Base-by-base conservation (phyloP, 2,797 vertebrate genomes). In the Ptychobarbus kaznakovi region DNA sequence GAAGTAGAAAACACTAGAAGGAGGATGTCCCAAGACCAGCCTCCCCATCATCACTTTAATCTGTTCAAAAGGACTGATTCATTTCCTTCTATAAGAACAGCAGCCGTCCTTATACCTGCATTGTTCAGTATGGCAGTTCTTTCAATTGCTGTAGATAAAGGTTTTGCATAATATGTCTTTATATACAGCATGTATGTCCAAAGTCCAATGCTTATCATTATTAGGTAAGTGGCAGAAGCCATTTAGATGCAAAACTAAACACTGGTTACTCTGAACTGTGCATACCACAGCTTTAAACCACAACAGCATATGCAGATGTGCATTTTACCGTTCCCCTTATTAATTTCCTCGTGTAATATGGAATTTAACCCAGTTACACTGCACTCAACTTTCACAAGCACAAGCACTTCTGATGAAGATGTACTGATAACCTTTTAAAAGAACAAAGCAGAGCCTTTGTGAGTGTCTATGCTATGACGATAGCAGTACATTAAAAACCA, bases 21-120 rank as follows among this genome's bases (percentile, higher is more conserved):
- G 22, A 80, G 84, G 77, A 73, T 70, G 84, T 80, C 65, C 40
- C 75, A 74, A 80, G 68, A 74, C 56, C 22, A 0, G 56, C 83
- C 84, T 63, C 51, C 66, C 53, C 53, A 38, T 79, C 75, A 79
- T 35, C 38, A n/a, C 51, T 56, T 22, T 11, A 32, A 49, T 38
- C 79, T 32, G 22, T 61, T 61, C n/a, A 63, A 78, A 78, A 44
- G n/a, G 56, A 28, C 38, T 12, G 56, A 66, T 49, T 68, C 79
- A 63, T 63, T 78, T 78, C 76, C 76, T 78, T 63, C 2, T 83
- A 49, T 32, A 42, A 61, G 15, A 76, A 22, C 58, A 35, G 42
- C 22, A 83, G 6, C 9, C 7, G 3, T 11, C 63, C 25, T 51
- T 38, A 13, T 38, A 5, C 35, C 4, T 69, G 32, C 79, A 35